phyloP scores from a whole-genome alignment of 2,113 vertebrate species.

The Psophia crepitans region DNA sequence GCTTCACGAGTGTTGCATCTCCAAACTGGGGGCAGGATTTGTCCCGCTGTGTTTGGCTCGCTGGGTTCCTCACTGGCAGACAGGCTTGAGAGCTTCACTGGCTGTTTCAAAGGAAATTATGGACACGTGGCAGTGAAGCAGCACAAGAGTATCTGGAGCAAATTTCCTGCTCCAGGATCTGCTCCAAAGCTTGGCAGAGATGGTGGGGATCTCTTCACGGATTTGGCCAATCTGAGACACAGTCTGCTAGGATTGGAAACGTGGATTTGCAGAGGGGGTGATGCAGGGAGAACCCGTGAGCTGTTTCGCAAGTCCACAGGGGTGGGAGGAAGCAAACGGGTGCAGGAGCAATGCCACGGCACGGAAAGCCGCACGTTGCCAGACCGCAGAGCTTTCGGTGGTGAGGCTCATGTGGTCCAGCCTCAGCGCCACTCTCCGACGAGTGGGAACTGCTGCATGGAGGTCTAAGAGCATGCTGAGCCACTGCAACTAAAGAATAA shows the following conservation, averaged over 20 bases:
- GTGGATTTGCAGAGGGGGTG: neutral
- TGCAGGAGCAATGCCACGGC: neutral
- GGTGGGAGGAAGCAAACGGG: fast-evolving
- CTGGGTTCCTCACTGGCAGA: neutral
- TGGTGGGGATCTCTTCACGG: neutral
- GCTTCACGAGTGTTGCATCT: neutral
- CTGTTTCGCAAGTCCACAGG: neutral
- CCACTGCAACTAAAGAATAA: neutral
- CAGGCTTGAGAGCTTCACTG: neutral
- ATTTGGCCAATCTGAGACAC: neutral
- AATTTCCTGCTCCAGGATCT: neutral
- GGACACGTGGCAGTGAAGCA: neutral
- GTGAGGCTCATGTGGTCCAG: fast-evolving
- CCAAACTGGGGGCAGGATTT: neutral
- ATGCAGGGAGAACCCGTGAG: neutral
- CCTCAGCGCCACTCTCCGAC: neutral
- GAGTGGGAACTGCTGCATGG: neutral
- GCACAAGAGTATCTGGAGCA: neutral
- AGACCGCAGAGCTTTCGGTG: neutral
- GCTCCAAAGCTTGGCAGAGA: neutral
- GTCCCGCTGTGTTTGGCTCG: neutral
- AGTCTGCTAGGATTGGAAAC: neutral
- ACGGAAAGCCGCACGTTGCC: neutral
- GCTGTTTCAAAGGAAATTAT: neutral
- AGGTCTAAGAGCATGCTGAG: neutral